Evolutionary conservation across 2,113 vertebrate genomes (phyloP).

Genomic region (Mormoops blainvillei): DNA sequence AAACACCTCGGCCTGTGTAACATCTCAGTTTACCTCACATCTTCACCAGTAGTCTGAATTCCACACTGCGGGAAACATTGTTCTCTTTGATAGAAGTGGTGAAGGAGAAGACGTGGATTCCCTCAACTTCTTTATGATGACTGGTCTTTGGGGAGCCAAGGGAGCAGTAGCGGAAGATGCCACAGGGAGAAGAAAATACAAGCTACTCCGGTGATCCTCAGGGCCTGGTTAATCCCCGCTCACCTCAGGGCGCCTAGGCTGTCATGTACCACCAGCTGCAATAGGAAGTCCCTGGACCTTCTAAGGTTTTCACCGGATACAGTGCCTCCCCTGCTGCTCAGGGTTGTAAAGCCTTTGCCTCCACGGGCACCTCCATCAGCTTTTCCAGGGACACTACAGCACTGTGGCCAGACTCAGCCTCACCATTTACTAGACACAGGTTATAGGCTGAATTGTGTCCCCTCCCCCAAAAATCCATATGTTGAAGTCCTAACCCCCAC

Average conservation of each 20-base stretch:
- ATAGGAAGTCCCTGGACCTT: neutral
- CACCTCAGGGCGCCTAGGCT: neutral
- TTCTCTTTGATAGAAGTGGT: neutral
- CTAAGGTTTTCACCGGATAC: neutral
- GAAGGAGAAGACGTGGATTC: neutral
- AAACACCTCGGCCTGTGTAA: neutral
- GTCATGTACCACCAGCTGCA: rapidly evolving
- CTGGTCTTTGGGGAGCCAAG: neutral
- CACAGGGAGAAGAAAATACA: neutral
- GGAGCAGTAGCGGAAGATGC: neutral
- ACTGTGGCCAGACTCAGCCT: neutral
- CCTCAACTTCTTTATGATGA: neutral
- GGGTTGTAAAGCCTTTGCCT: neutral
- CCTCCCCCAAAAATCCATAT: neutral
- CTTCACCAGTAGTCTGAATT: neutral
- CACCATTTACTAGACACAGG: neutral
- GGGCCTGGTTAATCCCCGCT: neutral
- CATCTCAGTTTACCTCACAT: neutral
- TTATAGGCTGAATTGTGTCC: neutral
- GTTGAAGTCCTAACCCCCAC: neutral
- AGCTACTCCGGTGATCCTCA: neutral
- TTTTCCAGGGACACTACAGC: neutral
- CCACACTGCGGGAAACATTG: neutral
- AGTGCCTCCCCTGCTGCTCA: neutral
- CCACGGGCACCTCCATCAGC: rapidly evolving